A percentile compares a stretch with the other conserved stretches of the same genome.
Evolutionary conservation across 2,797 vertebrate species (phyloP).

Genomic region (Tangara arthus): DNA sequence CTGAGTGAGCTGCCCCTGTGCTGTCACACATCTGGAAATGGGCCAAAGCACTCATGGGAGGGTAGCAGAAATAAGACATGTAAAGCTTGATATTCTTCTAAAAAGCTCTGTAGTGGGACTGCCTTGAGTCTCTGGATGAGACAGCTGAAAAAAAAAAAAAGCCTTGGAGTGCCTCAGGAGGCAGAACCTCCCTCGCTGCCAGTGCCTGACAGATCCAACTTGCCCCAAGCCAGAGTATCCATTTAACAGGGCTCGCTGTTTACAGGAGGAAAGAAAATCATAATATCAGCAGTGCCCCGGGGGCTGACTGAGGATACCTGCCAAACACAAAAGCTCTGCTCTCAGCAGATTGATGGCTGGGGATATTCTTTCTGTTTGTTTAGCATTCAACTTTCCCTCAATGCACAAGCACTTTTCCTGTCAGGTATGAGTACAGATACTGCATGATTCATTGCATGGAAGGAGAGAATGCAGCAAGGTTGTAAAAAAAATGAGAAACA

Average conservation of each 20-base stretch:
- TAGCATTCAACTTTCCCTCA: neutral
- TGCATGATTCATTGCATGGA: neutral
- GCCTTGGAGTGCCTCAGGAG: neutral
- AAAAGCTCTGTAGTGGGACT: neutral
- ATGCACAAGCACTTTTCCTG: neutral
- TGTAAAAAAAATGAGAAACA: constrained; percentile 19
- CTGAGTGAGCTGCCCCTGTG: neutral
- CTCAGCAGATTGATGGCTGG: constrained; percentile 10
- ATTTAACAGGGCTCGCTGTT: constrained; percentile 1
- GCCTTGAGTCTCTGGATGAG: neutral
- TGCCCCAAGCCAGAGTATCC: neutral
- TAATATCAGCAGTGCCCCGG: neutral
- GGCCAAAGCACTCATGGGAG: neutral
- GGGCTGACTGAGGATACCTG: constrained; percentile 20
- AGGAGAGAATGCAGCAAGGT: neutral
- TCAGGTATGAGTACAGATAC: neutral
- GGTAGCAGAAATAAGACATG: neutral
- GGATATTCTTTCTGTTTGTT: constrained; percentile 19
- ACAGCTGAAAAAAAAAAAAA: neutral
- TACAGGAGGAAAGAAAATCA: constrained; percentile 9
- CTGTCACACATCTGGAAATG: neutral
- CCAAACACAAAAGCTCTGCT: constrained; percentile 36
- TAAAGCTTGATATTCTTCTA: neutral
- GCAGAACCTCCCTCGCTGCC: neutral
- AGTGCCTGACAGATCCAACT: neutral